phyloP scores from a whole-genome alignment of 2,888 invertebrate genomes.

The Thecocarcelia acutangulata region DNA sequence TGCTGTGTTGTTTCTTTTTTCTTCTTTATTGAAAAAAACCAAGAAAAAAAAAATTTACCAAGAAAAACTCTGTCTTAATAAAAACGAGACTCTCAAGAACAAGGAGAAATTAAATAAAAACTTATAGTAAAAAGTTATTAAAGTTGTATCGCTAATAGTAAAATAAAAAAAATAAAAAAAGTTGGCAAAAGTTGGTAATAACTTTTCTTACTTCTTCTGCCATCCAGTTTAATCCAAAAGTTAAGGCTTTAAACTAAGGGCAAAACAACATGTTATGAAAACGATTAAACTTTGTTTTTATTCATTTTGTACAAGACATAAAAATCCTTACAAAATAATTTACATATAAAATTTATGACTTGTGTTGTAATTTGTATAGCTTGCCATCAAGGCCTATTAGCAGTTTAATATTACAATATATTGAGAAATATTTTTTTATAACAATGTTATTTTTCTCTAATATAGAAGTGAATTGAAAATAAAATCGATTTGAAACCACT shows the following conservation, averaged over 20 bases:
- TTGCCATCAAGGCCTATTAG: too few relatives aligned
- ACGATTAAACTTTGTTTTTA: background rate
- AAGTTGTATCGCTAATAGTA: background rate
- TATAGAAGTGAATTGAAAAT: too few relatives aligned
- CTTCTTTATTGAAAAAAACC: background rate
- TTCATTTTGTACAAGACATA: slow-evolving; percentile 8
- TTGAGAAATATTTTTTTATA: too few relatives aligned
- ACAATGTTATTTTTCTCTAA: too few relatives aligned
- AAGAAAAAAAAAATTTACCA: background rate
- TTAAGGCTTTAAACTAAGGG: background rate
- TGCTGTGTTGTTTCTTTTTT: too few relatives aligned
- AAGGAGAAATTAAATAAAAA: slow-evolving; percentile 38
- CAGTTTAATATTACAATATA: too few relatives aligned
- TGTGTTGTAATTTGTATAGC: too few relatives aligned
- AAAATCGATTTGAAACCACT: too few relatives aligned
- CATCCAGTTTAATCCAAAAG: slow-evolving; percentile 5
- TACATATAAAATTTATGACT: slow-evolving; percentile 4
- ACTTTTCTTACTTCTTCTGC: background rate
- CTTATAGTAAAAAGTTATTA: slow-evolving; percentile 1
- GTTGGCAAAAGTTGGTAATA: background rate
- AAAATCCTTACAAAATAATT: too few relatives aligned
- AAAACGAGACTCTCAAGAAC: slow-evolving; percentile 3
- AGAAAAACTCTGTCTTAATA: slow-evolving; percentile 9
- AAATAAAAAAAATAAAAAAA: background rate
- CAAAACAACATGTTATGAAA: background rate